Base-by-base conservation (phyloP, 2,888 invertebrate species). In the Hydrotaea cyrtoneurina region DNA sequence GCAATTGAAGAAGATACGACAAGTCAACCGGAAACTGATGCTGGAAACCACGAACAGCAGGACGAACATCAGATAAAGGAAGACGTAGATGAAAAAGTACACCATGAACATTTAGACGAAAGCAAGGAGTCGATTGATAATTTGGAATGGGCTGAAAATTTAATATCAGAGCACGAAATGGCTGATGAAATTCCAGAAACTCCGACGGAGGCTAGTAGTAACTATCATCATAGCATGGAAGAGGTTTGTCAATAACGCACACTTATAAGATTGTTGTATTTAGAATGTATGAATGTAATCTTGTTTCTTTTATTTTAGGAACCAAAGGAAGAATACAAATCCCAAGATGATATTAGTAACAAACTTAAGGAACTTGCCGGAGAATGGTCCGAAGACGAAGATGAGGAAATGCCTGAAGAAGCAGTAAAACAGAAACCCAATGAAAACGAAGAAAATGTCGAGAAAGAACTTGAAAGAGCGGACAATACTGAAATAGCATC, bases 361-460 rank as follows among this genome's bases (percentile, higher is more conserved):
- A 92, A 92, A 85, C 87, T 92, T 39, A 91, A 91, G 59, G 90
- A 91, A 84, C 86, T 92, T 8, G 91, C 92, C 11, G 91, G 91
- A 11, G 92, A 92, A 87, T 92, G 92, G 92, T 88, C 90, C 0
- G 92, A 92, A 74, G 92, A 92, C 85, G 92, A 92, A 43, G 92
- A 91, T 2, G 80, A 87, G 50, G 43, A 82, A 1, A 77, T 83
- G 26, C 46, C 87, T 15, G 80, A 87, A 53, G 80, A 85, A 55
- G 7, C 8, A 19, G 69, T 57, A 39, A 26, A 57, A 10, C 19
- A 62, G 23, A 46, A 46, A 66, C 62, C 23, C 1, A 71, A 50
- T 1, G 43, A 17, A 79, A n/a, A 26, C 13, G 69, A 80, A 78
- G 75, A 75, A n/a, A 15, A 73, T 36, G 17, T n/a, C 0, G 17